Evolutionary conservation across 2,113 vertebrate species (phyloP), one percentile per base, ranked within the genome.

Genomic region (Craseonycteris thonglongyai): DNA sequence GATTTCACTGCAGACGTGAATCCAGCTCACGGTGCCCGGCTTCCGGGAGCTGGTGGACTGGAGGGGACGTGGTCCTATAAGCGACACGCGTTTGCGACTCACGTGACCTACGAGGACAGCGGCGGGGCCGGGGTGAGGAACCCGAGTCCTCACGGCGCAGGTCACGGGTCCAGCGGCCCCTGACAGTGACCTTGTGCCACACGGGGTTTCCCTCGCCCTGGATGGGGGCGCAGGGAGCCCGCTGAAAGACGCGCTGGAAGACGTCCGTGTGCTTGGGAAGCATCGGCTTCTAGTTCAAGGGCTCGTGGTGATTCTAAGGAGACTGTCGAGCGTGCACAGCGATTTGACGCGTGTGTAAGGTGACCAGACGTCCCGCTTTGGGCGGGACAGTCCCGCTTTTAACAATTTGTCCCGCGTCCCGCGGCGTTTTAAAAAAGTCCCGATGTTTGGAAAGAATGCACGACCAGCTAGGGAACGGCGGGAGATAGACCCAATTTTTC

Each of bases 11-110:
- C 21, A 14, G 19, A 65, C 49, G 26, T 45, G 38, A 78, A 51
- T 82, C 42, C 40, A n/a, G 21, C 30, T 45, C 59, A 19, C 24
- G 15, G 19, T 33, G 28, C 11, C 54, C n/a, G 42, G 33, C 38
- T 16, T n/a, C 58, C 54, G 42, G 69, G 84, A 95, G 51, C 71
- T 93, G 80, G 79, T 42, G 12, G 51, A 59, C 38, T 47, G 10
- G 26, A 59, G 16, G 13, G 19, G 49, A 76, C 38, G 47, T 35
- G 63, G 51, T 14, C 49, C 18, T 61, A 30, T 58, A 81, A 84
- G 72, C 54, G 65, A 35, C 11, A 21, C 54, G 7, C 21, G 33
- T 75, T 61, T 75, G 51, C 47, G 30, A 1, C 54, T 87, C 54
- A 0, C 26, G 68, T 87, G 75, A 75, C 84, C 90, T 83, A 75